Evolutionary conservation across 2,113 vertebrate species (phyloP).

Genomic region (Todiramphus chloris): DNA sequence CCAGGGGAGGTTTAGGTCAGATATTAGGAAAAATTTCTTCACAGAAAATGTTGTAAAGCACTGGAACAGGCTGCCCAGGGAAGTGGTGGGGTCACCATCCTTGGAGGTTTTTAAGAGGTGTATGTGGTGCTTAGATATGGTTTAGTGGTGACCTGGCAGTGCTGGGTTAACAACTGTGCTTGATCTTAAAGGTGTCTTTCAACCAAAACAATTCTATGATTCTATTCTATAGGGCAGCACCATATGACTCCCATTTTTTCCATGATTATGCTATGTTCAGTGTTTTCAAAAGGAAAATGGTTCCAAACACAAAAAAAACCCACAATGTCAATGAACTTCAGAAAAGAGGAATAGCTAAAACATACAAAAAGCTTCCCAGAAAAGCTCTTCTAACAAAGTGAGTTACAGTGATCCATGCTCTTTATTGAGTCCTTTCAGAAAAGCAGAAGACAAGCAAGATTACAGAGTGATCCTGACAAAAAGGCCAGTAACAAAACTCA

Average conservation of each 20-base stretch:
- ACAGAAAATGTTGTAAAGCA: no score
- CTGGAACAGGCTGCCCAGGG: no score
- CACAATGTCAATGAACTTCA: not conserved
- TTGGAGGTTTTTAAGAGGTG: no score
- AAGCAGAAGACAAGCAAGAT: not conserved
- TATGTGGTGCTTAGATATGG: no score
- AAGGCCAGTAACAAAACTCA: not conserved
- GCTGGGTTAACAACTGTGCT: no score
- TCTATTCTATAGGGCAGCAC: not conserved
- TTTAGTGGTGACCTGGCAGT: no score
- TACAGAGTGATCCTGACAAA: not conserved
- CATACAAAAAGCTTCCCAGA: not conserved
- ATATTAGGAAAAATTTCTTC: no score
- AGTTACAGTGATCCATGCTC: not conserved
- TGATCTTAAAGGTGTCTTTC: no score
- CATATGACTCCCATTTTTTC: not conserved
- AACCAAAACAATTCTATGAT: no score
- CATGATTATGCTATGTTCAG: not conserved
- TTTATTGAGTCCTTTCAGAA: not conserved
- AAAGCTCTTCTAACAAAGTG: not conserved
- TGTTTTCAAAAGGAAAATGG: not conserved
- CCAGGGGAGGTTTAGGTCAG: no score
- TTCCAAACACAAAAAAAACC: not conserved
- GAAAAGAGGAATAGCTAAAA: not conserved
- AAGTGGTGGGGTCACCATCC: no score